A percentile compares a stretch with the other conserved stretches of the same genome.
Evolutionary conservation across 1,140 invertebrate species (phyloP).

Genomic region (Euborellia annulipes): DNA sequence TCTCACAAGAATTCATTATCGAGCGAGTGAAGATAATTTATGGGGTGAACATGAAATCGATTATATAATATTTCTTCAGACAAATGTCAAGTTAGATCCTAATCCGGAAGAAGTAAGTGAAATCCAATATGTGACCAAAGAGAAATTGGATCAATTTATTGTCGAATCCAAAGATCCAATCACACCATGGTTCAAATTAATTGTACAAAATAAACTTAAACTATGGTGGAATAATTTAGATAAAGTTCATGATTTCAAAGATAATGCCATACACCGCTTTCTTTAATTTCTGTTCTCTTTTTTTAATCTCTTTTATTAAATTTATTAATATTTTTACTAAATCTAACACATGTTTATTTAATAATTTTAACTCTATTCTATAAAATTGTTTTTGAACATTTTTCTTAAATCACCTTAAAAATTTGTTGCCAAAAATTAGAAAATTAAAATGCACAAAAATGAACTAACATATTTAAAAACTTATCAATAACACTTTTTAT

Average conservation of each 20-base stretch:
- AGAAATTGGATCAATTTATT: constrained; percentile 49
- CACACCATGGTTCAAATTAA: constrained; percentile 89
- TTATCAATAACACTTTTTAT: too few species aligned
- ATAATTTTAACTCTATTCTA: too few species aligned
- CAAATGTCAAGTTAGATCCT: constrained; percentile 59
- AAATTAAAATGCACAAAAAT: too few species aligned
- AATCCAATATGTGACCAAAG: constrained; percentile 53
- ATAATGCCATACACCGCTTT: constrained; percentile 30
- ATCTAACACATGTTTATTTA: too few species aligned
- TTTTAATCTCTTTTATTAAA: too few species aligned
- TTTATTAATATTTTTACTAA: too few species aligned
- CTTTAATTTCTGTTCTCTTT: too few species aligned
- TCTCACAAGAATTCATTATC: constrained; percentile 79
- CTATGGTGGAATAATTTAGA: constrained; percentile 87
- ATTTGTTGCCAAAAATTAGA: too few species aligned
- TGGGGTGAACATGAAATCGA: constrained; percentile 97
- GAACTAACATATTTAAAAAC: too few species aligned
- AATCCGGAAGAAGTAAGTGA: constrained; percentile 85
- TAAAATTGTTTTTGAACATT: too few species aligned
- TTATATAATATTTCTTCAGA: constrained; percentile 77
- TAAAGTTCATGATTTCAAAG: constrained; percentile 49
- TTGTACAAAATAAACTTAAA: constrained; percentile 52
- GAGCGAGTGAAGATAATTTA: constrained; percentile 48
- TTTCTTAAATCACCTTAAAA: too few species aligned
- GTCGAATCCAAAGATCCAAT: constrained; percentile 46